A percentile compares a stretch with the other conserved stretches of the same genome.
These are phyloP conservation scores for Harpagoxenus sublaevis DNA, from an alignment of 2,888 invertebrate genomes.

Conservation along the genomic window DNA sequence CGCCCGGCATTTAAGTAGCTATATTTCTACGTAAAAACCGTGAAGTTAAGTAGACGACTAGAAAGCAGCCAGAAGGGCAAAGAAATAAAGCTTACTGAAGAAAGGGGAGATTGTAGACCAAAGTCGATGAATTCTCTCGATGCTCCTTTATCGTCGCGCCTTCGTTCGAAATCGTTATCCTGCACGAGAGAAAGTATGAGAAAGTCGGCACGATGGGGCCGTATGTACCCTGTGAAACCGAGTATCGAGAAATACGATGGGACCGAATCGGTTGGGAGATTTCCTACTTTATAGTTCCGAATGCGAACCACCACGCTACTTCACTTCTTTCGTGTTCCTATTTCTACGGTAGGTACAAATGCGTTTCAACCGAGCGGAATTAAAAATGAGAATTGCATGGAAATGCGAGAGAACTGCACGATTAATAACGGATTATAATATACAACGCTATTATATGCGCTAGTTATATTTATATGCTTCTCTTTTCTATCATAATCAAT, in stretches of 20 bases:
- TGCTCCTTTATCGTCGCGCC: constrained; percentile 69
- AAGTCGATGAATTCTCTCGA: constrained; percentile 66
- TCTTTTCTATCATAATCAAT: not conserved
- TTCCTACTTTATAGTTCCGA: constrained; percentile 69
- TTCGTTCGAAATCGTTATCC: constrained; percentile 47
- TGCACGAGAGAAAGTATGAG: constrained; percentile 59
- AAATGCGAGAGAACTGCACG: not conserved
- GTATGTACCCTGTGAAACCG: constrained; percentile 59
- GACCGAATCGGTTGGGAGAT: constrained; percentile 60
- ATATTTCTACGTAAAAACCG: constrained; percentile 61
- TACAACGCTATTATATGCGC: not conserved
- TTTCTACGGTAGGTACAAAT: constrained; percentile 13
- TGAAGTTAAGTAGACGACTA: constrained; percentile 72
- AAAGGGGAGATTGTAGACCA: constrained; percentile 20
- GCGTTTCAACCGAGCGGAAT: constrained; percentile 2
- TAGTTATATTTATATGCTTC: no score
- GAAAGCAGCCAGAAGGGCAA: constrained; percentile 13
- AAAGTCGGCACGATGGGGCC: constrained; percentile 67
- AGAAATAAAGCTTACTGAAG: constrained; percentile 48
- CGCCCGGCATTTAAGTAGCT: constrained; percentile 54
- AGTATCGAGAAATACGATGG: constrained; percentile 50
- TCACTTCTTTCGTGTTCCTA: not conserved
- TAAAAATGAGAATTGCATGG: constrained; percentile 3
- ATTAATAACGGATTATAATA: constrained; percentile 8
- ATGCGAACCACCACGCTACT: constrained; percentile 47